Evolutionary conservation across 2,888 invertebrate genomes (phyloP).

Genomic region (Pseudanteris insignis): DNA sequence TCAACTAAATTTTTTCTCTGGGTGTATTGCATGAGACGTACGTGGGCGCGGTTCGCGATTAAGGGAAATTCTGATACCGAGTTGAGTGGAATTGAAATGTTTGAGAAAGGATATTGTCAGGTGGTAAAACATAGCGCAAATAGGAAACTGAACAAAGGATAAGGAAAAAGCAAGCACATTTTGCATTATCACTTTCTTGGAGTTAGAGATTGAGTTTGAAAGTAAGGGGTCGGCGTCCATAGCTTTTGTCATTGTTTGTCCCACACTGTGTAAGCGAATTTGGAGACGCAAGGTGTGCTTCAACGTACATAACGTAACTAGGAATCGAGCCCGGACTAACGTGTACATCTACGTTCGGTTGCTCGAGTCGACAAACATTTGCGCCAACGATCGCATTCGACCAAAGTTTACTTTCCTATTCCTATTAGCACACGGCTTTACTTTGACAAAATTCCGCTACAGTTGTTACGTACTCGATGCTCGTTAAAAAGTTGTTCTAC

Average conservation of each 20-base stretch:
- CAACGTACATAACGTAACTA: conserved; percentile 42
- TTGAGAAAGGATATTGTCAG: background rate
- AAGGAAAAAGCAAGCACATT: conserved; percentile 19
- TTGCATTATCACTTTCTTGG: conserved; percentile 36
- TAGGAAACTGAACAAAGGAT: background rate
- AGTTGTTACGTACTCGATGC: conserved; percentile 25
- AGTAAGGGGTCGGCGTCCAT: conserved; percentile 19
- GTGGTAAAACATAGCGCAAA: background rate
- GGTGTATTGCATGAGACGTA: no score
- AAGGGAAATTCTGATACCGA: no score
- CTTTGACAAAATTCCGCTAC: conserved; percentile 48
- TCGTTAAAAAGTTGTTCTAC: conserved; percentile 32
- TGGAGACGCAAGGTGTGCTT: conserved; percentile 39
- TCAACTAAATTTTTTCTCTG: no score
- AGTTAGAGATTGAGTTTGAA: conserved; percentile 43
- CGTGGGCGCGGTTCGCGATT: no score
- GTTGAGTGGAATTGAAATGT: background rate
- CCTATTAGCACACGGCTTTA: conserved; percentile 54
- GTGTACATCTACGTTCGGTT: conserved; percentile 49
- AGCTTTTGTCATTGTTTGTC: conserved; percentile 43
- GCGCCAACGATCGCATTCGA: conserved; percentile 53
- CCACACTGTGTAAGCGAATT: conserved; percentile 43
- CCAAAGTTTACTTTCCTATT: conserved; percentile 57
- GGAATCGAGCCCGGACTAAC: conserved; percentile 35
- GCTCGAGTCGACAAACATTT: conserved; percentile 56